Evolutionary conservation across 2,888 invertebrate genomes (phyloP), one percentile per base, ranked within the genome.

Genomic region (Kuschelorhynchus macadamiae): DNA sequence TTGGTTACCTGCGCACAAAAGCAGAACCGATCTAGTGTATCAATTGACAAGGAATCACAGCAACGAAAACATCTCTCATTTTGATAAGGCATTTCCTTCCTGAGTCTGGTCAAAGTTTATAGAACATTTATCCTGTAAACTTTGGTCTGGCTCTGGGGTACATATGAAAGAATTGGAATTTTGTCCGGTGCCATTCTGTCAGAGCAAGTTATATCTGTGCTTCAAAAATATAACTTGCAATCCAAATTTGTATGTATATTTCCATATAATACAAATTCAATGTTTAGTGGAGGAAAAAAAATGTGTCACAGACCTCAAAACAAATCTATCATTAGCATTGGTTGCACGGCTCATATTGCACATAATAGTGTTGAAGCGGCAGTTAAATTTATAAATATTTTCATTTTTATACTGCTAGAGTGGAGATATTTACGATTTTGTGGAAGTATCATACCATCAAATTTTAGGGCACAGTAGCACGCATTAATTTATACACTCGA

Each of bases 151-250:
- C n/a, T n/a, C n/a, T 36, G 36, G 36, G 11, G 11, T 36, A 36
- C 36, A 36, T 12, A n/a, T 11, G 36, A 36, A 36, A 12, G 36
- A 7, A 12, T 36, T 36, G 12, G 36, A 36, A 12, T 36, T 36
- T 11, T 36, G n/a, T n/a, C 11, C 36, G 2, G 36, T 36, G 11
- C 11, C 11, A 36, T 11, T 36, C 36, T 36, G 2, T 36, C 36
- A 36, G 36, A 36, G 12, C 36, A 36, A n/a, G 11, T 36, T 36
- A 36, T 36, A 12, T 36, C 36, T 36, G 36, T 36, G 36, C 36
- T 36, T 11, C 36, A 36, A 36, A 36, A 36, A 36, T 36, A n/a
- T 36, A 36, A 36, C 12, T 7, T 36, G 36, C 5, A n/a, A 12
- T 36, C 36, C 36, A 12, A 3, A 36, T 36, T 36, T 36, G 36